phyloP scores from a whole-genome alignment of 2,113 vertebrate species.

The Illadopsis cleaveri region DNA sequence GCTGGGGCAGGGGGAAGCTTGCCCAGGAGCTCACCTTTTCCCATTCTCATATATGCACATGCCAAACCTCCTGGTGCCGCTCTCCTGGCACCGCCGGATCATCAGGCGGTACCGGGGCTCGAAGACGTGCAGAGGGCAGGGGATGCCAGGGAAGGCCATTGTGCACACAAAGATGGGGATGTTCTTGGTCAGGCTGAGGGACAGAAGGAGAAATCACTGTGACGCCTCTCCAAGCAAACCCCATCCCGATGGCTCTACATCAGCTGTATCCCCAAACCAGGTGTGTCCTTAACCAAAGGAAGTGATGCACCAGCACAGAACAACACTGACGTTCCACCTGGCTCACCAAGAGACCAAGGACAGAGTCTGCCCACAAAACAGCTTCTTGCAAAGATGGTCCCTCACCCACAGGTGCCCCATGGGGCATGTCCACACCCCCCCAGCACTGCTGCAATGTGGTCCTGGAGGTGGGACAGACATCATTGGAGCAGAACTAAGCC shows the following conservation, averaged over 20 bases:
- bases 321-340: neutral
- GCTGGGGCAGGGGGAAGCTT: neutral
- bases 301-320: neutral
- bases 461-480: neutral
- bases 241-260: neutral
- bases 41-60: constrained; percentile 89
- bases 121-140: constrained; percentile 88
- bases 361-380: neutral
- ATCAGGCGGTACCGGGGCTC: constrained; percentile 91
- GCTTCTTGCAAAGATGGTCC: neutral
- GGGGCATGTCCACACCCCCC: accelerated
- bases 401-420: neutral
- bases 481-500: neutral
- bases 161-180: constrained; percentile 92
- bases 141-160: constrained; percentile 84
- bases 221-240: neutral
- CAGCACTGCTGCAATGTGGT: neutral
- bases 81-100: constrained; percentile 91
- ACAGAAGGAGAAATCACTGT: neutral
- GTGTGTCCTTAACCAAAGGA: neutral
- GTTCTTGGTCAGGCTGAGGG: constrained; percentile 81
- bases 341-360: neutral
- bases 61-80: constrained; percentile 88
- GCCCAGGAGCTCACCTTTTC: constrained; percentile 78
- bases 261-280: neutral